phyloP scores from a whole-genome alignment of 2,797 vertebrate species.

The Sebastes elongatus region DNA sequence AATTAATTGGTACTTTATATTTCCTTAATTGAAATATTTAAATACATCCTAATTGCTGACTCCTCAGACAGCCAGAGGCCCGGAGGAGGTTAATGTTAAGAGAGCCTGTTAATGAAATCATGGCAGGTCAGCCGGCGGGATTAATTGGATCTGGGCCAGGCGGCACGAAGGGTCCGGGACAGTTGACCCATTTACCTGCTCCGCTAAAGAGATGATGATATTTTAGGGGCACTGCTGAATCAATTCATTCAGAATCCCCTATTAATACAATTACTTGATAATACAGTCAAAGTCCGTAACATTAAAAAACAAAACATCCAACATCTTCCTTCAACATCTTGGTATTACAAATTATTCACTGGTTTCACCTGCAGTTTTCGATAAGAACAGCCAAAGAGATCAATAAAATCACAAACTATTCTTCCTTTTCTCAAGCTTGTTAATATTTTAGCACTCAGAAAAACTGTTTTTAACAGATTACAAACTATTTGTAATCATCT shows the following conservation, averaged over 20 bases:
- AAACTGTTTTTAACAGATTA: not conserved
- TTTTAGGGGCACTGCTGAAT: conserved; percentile 15
- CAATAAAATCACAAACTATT: not conserved
- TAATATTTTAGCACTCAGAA: not conserved
- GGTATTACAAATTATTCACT: not conserved
- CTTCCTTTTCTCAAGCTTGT: not conserved
- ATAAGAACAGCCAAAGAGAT: not conserved
- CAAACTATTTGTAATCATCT: not conserved
- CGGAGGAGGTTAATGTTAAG: conserved; percentile 49
- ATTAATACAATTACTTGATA: conserved; percentile 4
- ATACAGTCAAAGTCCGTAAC: not conserved
- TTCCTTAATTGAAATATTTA: conserved; percentile 47
- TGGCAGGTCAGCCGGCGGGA: conserved; percentile 59
- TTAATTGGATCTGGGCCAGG: conserved; percentile 66
- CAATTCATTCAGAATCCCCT: conserved; percentile 5
- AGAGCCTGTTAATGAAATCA: conserved; percentile 65
- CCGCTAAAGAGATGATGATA: conserved; percentile 9
- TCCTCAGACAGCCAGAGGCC: conserved; percentile 28
- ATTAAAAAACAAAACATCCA: not conserved
- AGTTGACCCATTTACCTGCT: conserved; percentile 50
- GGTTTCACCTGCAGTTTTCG: not conserved
- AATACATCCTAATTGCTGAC: conserved; percentile 35
- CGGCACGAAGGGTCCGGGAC: conserved; percentile 25
- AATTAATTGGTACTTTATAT: conserved; percentile 10
- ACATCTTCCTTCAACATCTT: not conserved